Base-by-base conservation (phyloP, 2,797 vertebrate genomes). In the Eupleurogrammus muticus region DNA sequence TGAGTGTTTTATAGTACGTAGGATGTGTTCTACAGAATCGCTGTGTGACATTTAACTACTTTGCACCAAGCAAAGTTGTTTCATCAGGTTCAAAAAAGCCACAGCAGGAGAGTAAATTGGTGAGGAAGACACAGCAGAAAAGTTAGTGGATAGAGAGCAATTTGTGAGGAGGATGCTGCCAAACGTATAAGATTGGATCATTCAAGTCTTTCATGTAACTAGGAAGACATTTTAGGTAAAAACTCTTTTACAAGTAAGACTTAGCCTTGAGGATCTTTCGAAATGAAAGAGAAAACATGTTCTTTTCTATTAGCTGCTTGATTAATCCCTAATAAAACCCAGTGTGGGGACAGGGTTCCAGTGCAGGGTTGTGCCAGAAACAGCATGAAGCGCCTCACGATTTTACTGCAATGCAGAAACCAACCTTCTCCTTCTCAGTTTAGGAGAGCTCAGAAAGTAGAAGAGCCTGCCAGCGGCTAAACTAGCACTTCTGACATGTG, bases 361-460 rank as follows among this genome's bases (percentile, higher is more conserved):
- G 69, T 69, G 80, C 47, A 79, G 79, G 83, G 79, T 46, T 51
- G 56, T 63, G 53, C 32, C 68, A 21, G 13, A 67, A 67, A 56
- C 11, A 78, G 77, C 40, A 17, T 56, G 73, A 83, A 73, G 77
- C 36, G 42, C 59, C 74, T 83, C 54, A 63, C 53, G 54, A 34
- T 66, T 69, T 40, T 49, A 64, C 67, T 28, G 28, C 54, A 47
- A 73, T 53, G 75, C 75, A 73, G 60, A 64, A 84, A 95, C 94
- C 91, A 87, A 95, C 94, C 93, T 94, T 90, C 92, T 91, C 79
- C 89, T 90, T 90, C 90, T 92, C 85, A 83, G 84, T 89, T 91
- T 93, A 90, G 94, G 90, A 92, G 94, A 93, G 85, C 83, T 92
- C 88, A 94, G 85, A 92, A 92, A 93, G 90, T 84, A 91, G 91